Evolutionary conservation across 2,888 invertebrate species (phyloP).

Genomic region (Lypha dubia): DNA sequence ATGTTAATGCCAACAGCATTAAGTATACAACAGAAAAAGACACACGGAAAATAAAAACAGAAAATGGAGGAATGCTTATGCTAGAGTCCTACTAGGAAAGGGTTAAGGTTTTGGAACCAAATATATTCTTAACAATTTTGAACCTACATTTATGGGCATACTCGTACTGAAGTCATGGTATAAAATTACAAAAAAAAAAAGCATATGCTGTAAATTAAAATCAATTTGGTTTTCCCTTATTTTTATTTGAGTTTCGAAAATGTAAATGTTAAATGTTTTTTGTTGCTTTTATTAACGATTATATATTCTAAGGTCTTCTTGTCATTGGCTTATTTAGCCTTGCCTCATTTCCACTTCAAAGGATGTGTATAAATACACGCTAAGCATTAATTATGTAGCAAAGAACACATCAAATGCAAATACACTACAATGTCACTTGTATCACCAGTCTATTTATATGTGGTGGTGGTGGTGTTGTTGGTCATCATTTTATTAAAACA

Average conservation of each 20-base stretch:
- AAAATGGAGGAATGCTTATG: no score
- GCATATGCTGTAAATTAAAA: no score
- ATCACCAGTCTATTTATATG: neutral
- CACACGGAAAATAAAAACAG: no score
- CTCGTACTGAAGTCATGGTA: no score
- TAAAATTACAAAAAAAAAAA: no score
- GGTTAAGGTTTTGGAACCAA: no score
- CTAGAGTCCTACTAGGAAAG: no score
- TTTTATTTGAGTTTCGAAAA: slow-evolving; percentile 3
- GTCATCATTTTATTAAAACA: slow-evolving; percentile 23
- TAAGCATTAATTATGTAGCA: slow-evolving; percentile 29
- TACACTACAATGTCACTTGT: neutral
- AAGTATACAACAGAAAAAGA: slow-evolving; percentile 15
- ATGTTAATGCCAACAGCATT: slow-evolving; percentile 61
- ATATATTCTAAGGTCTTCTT: neutral
- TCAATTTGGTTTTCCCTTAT: no score
- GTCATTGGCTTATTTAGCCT: neutral
- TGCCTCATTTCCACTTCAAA: neutral
- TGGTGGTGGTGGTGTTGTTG: neutral
- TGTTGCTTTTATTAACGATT: slow-evolving; percentile 20
- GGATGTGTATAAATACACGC: neutral
- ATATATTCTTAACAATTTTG: neutral
- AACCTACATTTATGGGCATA: no score
- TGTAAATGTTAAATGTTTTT: slow-evolving; percentile 4
- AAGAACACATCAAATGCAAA: neutral